Evolutionary conservation across 2,888 invertebrate species (phyloP).

Genomic region (Carpatolechia fugitivella): DNA sequence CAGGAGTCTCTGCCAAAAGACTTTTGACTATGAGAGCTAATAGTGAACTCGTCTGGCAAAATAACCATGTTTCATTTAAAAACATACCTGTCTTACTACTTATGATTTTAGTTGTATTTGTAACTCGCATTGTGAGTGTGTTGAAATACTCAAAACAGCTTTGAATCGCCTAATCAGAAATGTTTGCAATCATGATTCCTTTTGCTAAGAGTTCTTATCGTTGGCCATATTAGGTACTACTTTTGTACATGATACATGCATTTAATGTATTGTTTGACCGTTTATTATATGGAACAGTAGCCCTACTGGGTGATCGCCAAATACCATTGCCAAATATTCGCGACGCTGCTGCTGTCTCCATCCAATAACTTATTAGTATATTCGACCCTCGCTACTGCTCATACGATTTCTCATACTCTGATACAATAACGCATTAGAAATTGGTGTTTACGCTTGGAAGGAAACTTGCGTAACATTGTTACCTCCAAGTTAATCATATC

Average conservation of each 20-base stretch:
- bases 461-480: conserved; percentile 8
- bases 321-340: conserved; percentile 64
- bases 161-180: too few relatives aligned
- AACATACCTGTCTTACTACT: not conserved
- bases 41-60: not conserved
- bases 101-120: too few relatives aligned
- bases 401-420: conserved; percentile 22
- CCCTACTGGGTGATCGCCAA: conserved; percentile 58
- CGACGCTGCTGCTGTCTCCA: conserved; percentile 49
- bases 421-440: conserved; percentile 30
- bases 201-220: too few relatives aligned
- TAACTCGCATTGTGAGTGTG: too few relatives aligned
- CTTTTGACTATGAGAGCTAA: conserved; percentile 40
- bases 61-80: conserved; percentile 9
- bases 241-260: too few relatives aligned
- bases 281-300: conserved; percentile 24
- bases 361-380: conserved; percentile 33
- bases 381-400: not conserved
- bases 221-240: too few relatives aligned
- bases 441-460: not conserved
- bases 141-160: too few relatives aligned
- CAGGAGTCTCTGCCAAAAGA: conserved; percentile 46
- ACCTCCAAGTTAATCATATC: conserved; percentile 1
- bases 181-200: too few relatives aligned
- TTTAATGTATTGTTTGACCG: too few relatives aligned